A percentile compares a stretch with the other conserved stretches of the same genome.
These are phyloP conservation scores for Apotomis turbidana DNA, from an alignment of 2,888 invertebrate species.

Conservation along the genomic window DNA sequence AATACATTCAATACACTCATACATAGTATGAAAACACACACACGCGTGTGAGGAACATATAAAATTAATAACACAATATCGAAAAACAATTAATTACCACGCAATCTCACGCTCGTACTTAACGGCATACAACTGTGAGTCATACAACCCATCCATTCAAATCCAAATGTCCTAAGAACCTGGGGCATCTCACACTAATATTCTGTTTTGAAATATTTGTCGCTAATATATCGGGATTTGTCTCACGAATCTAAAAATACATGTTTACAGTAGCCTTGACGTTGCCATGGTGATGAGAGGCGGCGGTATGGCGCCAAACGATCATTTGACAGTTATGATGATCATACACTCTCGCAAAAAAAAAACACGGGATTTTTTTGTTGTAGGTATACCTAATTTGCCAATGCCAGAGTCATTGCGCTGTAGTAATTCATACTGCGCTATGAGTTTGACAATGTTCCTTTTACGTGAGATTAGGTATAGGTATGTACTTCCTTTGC, in stretches of 20 bases:
- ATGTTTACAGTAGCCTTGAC: constrained; percentile 45
- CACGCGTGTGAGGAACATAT: not conserved
- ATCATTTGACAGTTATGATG: constrained; percentile 9
- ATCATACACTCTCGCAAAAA: not conserved
- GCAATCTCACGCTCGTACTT: constrained; percentile 20
- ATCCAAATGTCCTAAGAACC: not conserved
- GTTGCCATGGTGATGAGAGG: constrained; percentile 63
- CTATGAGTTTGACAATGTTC: no score
- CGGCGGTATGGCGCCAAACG: constrained; percentile 65
- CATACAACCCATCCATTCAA: constrained; percentile 27
- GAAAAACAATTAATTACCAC: constrained; percentile 31
- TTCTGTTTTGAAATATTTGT: not conserved
- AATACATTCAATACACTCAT: not conserved
- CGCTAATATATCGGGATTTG: not conserved
- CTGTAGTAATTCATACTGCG: no score
- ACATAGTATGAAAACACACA: not conserved
- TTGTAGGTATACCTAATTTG: no score
- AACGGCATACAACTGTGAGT: constrained; percentile 30
- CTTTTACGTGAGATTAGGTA: no score
- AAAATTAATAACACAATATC: constrained; percentile 11
- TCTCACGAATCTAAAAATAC: constrained; percentile 22
- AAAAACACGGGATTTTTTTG: not conserved
- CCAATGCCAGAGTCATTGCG: no score
- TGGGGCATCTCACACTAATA: not conserved
- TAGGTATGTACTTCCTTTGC: no score